Conservation (phyloP, 2,888 invertebrate genomes). For the Dichetophora obliterata region DNA sequence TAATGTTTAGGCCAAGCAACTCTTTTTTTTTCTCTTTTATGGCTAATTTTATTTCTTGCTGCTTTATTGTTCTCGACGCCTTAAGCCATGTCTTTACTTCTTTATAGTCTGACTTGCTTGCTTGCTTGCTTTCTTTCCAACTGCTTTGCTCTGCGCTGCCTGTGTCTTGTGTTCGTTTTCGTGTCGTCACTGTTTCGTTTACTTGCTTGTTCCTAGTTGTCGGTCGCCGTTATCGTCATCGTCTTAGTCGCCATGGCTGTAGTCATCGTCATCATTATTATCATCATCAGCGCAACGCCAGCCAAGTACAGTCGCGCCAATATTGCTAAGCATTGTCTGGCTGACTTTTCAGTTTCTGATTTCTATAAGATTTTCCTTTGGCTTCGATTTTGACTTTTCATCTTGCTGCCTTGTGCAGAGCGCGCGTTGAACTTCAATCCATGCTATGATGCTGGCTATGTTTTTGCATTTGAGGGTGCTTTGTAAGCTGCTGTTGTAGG, state of each 20-base stretch:
- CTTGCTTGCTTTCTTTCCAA: constrained; percentile 2
- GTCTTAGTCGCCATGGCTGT: constrained; percentile 7
- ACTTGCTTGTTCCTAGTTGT: constrained; percentile 49
- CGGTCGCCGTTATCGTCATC: constrained; percentile 35
- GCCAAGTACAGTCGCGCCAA: constrained; percentile 31
- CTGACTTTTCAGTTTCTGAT: background rate
- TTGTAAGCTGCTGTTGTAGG: background rate
- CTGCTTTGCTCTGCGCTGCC: constrained; percentile 6
- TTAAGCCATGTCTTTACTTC: background rate
- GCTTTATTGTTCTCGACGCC: background rate
- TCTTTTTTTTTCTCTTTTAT: background rate
- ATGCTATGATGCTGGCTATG: background rate
- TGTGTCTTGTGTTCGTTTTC: constrained; percentile 33
- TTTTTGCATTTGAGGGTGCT: background rate
- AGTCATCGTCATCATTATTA: background rate
- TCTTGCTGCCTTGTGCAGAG: background rate
- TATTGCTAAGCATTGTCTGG: constrained; percentile 19
- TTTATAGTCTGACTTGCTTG: background rate
- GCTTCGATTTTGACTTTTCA: constrained; percentile 5
- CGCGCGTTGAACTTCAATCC: background rate
- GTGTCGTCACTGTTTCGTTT: constrained; percentile 56
- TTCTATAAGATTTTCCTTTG: constrained; percentile 16
- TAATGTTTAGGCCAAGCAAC: background rate
- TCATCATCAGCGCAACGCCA: background rate
- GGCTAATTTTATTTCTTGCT: background rate